phyloP scores from a whole-genome alignment of 2,797 vertebrate genomes.

The Pangasius larnaudii region DNA sequence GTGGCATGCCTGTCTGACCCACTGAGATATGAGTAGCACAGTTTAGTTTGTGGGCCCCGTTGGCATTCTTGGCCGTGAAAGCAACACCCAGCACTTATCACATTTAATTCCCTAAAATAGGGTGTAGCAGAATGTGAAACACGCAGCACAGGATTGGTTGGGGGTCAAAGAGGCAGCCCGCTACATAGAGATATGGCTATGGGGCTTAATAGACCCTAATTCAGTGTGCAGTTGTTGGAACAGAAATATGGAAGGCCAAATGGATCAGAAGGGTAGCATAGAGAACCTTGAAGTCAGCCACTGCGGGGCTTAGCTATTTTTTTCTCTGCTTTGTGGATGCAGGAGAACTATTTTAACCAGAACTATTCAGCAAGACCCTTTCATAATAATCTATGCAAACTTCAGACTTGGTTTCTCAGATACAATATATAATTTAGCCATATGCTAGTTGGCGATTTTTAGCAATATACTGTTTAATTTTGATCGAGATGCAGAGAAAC shows the following conservation, averaged over 20 bases:
- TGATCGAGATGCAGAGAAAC: background rate
- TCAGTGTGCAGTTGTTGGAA: slow-evolving; percentile 30
- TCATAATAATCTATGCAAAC: background rate
- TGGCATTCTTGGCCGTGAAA: slow-evolving; percentile 52
- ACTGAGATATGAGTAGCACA: slow-evolving; percentile 46
- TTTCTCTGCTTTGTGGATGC: background rate
- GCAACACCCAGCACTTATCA: slow-evolving; percentile 66
- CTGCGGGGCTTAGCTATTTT: background rate
- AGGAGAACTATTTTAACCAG: background rate
- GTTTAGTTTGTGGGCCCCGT: slow-evolving; percentile 45
- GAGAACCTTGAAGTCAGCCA: too few relatives aligned
- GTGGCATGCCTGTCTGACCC: slow-evolving; percentile 32
- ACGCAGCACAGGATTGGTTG: slow-evolving; percentile 37
- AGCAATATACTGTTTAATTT: background rate
- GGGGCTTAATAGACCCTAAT: slow-evolving; percentile 34
- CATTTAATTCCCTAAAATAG: slow-evolving; percentile 73
- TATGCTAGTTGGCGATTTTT: background rate
- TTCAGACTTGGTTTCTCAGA: background rate
- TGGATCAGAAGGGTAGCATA: background rate
- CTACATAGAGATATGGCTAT: slow-evolving; percentile 25
- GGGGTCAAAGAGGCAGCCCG: slow-evolving; percentile 23
- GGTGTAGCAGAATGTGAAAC: slow-evolving; percentile 64
- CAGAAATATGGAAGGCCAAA: slow-evolving; percentile 11
- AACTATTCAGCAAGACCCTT: background rate
- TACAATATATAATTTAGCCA: background rate